These are phyloP conservation scores for Harpagus bidentatus DNA, from an alignment of 2,113 vertebrate genomes.

Conservation along the genomic window DNA sequence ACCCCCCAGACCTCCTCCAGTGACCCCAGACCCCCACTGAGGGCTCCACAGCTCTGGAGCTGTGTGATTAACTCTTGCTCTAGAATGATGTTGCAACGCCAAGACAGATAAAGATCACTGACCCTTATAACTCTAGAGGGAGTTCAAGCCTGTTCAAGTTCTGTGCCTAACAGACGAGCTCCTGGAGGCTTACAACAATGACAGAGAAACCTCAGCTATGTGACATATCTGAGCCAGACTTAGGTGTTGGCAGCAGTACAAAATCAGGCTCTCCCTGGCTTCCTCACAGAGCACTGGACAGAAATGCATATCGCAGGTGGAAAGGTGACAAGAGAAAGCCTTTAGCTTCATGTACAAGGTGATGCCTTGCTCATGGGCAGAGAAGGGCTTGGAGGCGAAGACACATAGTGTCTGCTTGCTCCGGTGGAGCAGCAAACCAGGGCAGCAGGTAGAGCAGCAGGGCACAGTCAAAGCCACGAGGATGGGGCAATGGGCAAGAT, in stretches of 20 bases:
- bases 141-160: neutral
- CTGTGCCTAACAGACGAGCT: neutral
- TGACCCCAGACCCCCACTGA: neutral
- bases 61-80: neutral
- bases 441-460: neutral
- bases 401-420: neutral
- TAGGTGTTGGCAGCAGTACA: neutral
- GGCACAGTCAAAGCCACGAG: neutral
- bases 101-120: neutral
- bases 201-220: neutral
- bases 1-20: neutral
- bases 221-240: neutral
- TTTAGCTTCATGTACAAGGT: fast-evolving
- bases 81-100: neutral
- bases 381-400: neutral
- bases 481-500: neutral
- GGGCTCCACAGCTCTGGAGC: neutral
- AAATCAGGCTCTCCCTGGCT: neutral
- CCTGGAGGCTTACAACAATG: neutral
- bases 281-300: neutral
- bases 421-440: neutral
- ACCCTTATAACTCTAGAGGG: neutral
- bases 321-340: neutral
- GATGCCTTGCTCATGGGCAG: neutral
- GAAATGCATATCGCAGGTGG: neutral